These are phyloP conservation scores for Cotesia glomerata DNA, from an alignment of 1,140 invertebrate genomes.

Conservation along the genomic window DNA sequence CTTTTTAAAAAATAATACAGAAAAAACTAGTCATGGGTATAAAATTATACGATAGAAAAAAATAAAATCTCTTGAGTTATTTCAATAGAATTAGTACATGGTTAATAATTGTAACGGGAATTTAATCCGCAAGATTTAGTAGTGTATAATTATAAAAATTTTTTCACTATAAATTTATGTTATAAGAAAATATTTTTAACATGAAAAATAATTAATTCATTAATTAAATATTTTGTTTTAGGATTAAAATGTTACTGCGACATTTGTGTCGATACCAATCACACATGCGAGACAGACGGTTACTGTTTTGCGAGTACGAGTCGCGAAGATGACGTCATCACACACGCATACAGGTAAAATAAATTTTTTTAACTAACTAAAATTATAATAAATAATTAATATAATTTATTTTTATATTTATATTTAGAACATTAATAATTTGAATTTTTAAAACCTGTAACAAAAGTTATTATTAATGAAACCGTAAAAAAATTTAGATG, in stretches of 20 bases:
- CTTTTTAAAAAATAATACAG: background rate
- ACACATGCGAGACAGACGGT: slow-evolving; percentile 87
- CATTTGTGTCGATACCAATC: slow-evolving; percentile 76
- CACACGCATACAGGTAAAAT: slow-evolving; percentile 76
- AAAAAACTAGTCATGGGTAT: slow-evolving; percentile 39
- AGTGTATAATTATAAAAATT: too few relatives aligned
- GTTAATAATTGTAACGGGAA: slow-evolving; percentile 1
- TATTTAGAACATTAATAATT: too few relatives aligned
- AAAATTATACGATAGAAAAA: slow-evolving; percentile 41
- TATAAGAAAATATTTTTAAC: background rate
- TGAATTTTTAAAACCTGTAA: too few relatives aligned
- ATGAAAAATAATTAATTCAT: background rate
- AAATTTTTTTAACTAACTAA: slow-evolving; percentile 8
- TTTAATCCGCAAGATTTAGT: background rate
- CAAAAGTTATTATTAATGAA: background rate
- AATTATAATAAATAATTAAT: background rate
- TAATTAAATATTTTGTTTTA: slow-evolving; percentile 46
- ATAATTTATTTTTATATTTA: too few relatives aligned
- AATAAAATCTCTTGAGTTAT: slow-evolving; percentile 46
- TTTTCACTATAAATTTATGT: too few relatives aligned
- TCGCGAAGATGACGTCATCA: slow-evolving; percentile 67
- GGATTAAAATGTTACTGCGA: slow-evolving; percentile 79
- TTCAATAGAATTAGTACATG: background rate
- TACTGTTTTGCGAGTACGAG: slow-evolving; percentile 84
- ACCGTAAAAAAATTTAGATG: background rate